Evolutionary conservation across 2,113 vertebrate genomes (phyloP), one percentile per base, ranked within the genome.

Genomic region (Egretta garzetta): DNA sequence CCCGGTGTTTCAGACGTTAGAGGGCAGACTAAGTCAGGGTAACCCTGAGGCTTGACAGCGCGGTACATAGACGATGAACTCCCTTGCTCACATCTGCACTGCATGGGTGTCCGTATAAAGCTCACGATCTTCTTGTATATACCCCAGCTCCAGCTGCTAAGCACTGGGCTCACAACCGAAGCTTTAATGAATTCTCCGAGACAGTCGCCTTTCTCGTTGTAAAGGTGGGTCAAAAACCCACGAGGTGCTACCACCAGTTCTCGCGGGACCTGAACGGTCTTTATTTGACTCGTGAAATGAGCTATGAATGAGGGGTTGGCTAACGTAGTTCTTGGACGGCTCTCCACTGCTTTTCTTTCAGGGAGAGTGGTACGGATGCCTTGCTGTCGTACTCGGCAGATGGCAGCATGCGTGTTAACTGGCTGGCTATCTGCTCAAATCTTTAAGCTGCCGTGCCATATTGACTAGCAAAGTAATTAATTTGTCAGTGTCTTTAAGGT

Each of bases 391-490:
- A 75, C 52, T 96, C 94, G 87, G 93, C 91, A 96, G 96, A 94
- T 96, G 96, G 86, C 91, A 93, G 80, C 89, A 64, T 59, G 73
- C 30, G 32, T 94, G 86, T 81, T 93, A 91, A 62, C 72, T 84
- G 91, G 11, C 75, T 90, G 83, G 41, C 15, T 93, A 50, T 86
- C 59, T 76, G 74, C 76, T 94, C 63, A 47, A 33, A 43, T 83
- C 63, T 89, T 89, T 74, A 67, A 87, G 64, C 55, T 95, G 72
- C 91, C 26, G 11, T 81, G 52, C 76, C 68, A 79, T 96, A 62
- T 84, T 96, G 83, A 81, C 41, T 87, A 84, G 58, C 60, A 79
- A 66, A 91, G 73, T 95, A 96, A 95, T 95, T 96, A 93, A 90
- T 91, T 92, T 62, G 59, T 92, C 76, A 58, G 59, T 95, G 64